Percentiles rank a stretch among this genome's conserved stretches.
phyloP scores from a whole-genome alignment of 2,888 invertebrate genomes.

The Cinara cedri region DNA sequence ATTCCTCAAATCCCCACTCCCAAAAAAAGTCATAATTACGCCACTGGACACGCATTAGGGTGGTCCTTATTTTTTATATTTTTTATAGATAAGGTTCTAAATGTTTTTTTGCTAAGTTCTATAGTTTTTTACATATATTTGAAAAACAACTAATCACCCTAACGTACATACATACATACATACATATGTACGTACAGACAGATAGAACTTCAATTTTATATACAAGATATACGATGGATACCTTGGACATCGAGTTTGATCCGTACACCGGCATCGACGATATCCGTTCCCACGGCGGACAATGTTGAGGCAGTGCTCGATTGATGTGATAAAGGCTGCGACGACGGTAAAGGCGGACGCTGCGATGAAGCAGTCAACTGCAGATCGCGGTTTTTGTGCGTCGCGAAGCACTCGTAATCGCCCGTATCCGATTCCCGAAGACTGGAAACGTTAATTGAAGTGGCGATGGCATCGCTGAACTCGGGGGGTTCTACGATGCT shows the following conservation, averaged over 20 bases:
- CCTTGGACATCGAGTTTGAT: slow-evolving; percentile 23
- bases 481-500: slow-evolving; percentile 64
- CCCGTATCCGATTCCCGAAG: slow-evolving; percentile 89
- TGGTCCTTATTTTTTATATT: too few species aligned
- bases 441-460: slow-evolving; percentile 79
- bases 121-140: too few species aligned
- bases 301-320: not conserved
- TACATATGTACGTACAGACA: too few species aligned
- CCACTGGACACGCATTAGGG: too few species aligned
- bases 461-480: slow-evolving; percentile 61
- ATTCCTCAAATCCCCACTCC: too few species aligned
- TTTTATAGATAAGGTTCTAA: too few species aligned
- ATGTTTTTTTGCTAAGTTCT: too few species aligned
- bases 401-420: slow-evolving; percentile 78
- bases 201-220: too few species aligned
- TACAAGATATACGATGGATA: too few species aligned
- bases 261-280: not conserved
- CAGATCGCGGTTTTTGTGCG: not conserved
- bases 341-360: not conserved
- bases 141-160: not conserved
- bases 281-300: too few species aligned
- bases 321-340: not conserved
- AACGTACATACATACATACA: too few species aligned
- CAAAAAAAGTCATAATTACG: too few species aligned
- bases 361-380: not conserved